Base-by-base conservation (phyloP, 2,888 invertebrate genomes). In the Aporophyla lueneburgensis region DNA sequence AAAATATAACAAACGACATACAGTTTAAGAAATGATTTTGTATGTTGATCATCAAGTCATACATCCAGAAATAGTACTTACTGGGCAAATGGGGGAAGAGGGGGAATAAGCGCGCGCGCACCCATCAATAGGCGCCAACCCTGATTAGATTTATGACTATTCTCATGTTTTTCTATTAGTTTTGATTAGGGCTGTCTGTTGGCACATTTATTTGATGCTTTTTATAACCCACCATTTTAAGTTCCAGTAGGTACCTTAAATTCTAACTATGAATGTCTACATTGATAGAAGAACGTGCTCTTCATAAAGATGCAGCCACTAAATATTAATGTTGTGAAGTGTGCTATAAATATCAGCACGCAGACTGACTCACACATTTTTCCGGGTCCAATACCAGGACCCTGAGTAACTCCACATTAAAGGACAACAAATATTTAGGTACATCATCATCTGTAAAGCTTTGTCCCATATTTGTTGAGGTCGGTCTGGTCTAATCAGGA, bases 91-190 rank as follows among this genome's bases (percentile, higher is more conserved):
- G 7, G 27, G 65, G 53, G 1, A 21, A 59, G 63, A 51, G 24
- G 53, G 51, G 46, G 54, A 21, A 7, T 21, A 54, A 62, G 56
- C 71, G 54, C 71, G 19, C 69, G 59, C 69, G 49, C 76, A 58
- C 66, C 71, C 76, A 80, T 87, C 86, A 79, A 76, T 79, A 83
- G 87, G 88, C 88, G 86, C 93, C 93, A 91, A 74, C 88, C 86
- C 85, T 93, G 90, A 93, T 94, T 93, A 91, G 91, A 93, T 94
- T 93, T 93, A 94, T 91, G 86, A 85, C 87, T 82, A 81, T 90
- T 90, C 87, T 88, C 90, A 89, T 84, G 87, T 89, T 89, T 89
- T 89, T 88, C 88, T 91, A 92, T 91, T 91, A 87, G 81, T 83
- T 88, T 81, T 54, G 61, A 75, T 67, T 89, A 94, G 93, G 94